phyloP scores from a whole-genome alignment of 2,113 vertebrate genomes.

The Oncorhynchus nerka region DNA sequence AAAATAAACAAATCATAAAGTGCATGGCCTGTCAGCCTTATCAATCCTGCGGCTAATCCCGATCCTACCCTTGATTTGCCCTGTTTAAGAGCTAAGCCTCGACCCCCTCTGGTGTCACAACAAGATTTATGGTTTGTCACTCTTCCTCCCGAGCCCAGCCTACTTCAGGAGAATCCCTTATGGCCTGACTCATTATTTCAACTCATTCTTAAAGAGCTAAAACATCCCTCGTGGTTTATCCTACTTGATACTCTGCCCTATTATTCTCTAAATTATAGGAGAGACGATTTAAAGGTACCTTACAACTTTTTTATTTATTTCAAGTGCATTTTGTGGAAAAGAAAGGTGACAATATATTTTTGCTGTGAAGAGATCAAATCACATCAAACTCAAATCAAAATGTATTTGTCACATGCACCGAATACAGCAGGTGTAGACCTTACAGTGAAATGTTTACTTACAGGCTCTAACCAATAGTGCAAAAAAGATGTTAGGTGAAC shows the following conservation, averaged over 20 bases:
- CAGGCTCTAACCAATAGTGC: too few relatives aligned
- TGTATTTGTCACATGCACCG: too few relatives aligned
- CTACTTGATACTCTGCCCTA: slow-evolving; percentile 7
- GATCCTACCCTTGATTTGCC: neutral
- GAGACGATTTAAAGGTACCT: slow-evolving; percentile 9
- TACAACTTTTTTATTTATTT: neutral
- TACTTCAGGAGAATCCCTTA: slow-evolving; percentile 26
- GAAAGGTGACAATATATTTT: too few relatives aligned
- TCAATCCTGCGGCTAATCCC: neutral
- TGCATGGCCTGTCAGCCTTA: neutral
- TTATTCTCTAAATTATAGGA: slow-evolving; percentile 1
- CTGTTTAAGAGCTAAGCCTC: neutral
- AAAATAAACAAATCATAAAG: too few relatives aligned
- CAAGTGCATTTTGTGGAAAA: too few relatives aligned
- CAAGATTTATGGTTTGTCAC: slow-evolving; percentile 12
- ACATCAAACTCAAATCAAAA: too few relatives aligned
- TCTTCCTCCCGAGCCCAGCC: slow-evolving; percentile 23
- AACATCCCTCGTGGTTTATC: slow-evolving; percentile 23
- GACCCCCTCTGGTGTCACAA: neutral
- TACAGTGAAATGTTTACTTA: too few relatives aligned
- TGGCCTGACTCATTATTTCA: slow-evolving; percentile 30
- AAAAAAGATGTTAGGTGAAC: too few relatives aligned
- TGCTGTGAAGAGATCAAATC: too few relatives aligned
- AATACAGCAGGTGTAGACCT: too few relatives aligned
- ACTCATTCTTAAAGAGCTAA: slow-evolving; percentile 16